Evolutionary conservation across 1,140 invertebrate species (phyloP).

Genomic region (Drosophila grimshawi): DNA sequence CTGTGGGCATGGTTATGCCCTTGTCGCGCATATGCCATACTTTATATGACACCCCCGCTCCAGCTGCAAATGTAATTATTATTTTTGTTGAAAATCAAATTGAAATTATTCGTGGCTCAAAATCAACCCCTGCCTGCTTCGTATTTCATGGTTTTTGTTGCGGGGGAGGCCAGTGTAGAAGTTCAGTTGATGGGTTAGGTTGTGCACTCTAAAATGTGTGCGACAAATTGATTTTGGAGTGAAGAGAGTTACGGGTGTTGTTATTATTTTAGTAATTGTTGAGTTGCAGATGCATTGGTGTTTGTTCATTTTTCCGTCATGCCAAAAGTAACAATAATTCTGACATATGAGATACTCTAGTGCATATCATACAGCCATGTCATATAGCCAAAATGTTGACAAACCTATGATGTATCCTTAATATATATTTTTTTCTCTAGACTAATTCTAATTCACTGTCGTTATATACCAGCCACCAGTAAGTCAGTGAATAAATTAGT

Average conservation of each 20-base stretch:
- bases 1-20: constrained; percentile 24
- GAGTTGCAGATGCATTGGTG: constrained; percentile 4
- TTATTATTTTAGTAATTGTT: constrained; percentile 36
- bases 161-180: constrained; percentile 9
- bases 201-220: constrained; percentile 43
- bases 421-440: too few species aligned
- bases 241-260: constrained; percentile 34
- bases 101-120: constrained; percentile 69
- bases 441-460: too few species aligned
- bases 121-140: constrained; percentile 35
- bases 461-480: too few species aligned
- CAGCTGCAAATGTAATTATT: constrained; percentile 64
- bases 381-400: too few species aligned
- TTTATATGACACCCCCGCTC: constrained; percentile 54
- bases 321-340: too few species aligned
- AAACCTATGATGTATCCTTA: too few species aligned
- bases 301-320: neutral
- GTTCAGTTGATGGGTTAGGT: constrained; percentile 13
- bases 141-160: neutral
- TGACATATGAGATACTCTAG: too few species aligned
- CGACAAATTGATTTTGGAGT: constrained; percentile 70
- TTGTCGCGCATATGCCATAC: constrained; percentile 64
- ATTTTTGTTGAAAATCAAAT: constrained; percentile 74
- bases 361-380: too few species aligned
- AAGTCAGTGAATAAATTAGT: too few species aligned